Percentiles rank a stretch among this genome's conserved stretches.
These are phyloP conservation scores for Clarias macrocephalus DNA, from an alignment of 2,113 vertebrate species.

Conservation along the genomic window DNA sequence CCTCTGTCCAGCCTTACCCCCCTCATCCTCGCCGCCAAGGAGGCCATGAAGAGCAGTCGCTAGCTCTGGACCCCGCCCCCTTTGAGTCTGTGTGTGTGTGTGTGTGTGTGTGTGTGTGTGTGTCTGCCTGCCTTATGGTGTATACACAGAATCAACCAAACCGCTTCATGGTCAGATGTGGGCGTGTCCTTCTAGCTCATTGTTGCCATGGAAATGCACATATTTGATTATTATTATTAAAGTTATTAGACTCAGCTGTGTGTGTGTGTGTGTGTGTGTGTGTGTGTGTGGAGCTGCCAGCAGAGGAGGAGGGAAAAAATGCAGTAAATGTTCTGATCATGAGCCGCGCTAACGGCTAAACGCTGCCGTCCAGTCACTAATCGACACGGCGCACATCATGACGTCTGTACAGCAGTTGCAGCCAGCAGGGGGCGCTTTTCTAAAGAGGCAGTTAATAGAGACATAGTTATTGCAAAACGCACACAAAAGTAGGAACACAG, in stretches of 20 bases:
- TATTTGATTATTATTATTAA: neutral
- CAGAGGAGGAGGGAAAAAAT: neutral
- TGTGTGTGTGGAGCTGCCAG: neutral
- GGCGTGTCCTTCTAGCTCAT: neutral
- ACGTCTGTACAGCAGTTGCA: neutral
- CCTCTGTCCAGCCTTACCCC: slow-evolving; percentile 76
- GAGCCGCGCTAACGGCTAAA: neutral
- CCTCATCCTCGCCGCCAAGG: slow-evolving; percentile 75
- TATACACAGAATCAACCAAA: neutral
- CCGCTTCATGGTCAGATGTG: neutral
- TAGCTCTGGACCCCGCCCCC: slow-evolving; percentile 21
- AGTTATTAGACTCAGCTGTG: neutral
- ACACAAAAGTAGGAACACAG: neutral
- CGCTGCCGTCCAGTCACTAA: neutral
- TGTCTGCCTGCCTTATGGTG: neutral
- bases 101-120: slow-evolving; percentile 19
- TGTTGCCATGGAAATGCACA: neutral
- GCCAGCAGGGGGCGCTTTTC: neutral
- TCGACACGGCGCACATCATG: neutral
- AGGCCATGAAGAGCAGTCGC: slow-evolving; percentile 75
- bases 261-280: neutral
- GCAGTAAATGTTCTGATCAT: neutral
- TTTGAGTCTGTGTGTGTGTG: neutral
- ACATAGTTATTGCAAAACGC: neutral
- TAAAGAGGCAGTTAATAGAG: neutral